Evolutionary conservation across 92 coral and sea anemone genomes (phyloP), one percentile per base, ranked within the genome.

Genomic region (Actinostola sp.): DNA sequence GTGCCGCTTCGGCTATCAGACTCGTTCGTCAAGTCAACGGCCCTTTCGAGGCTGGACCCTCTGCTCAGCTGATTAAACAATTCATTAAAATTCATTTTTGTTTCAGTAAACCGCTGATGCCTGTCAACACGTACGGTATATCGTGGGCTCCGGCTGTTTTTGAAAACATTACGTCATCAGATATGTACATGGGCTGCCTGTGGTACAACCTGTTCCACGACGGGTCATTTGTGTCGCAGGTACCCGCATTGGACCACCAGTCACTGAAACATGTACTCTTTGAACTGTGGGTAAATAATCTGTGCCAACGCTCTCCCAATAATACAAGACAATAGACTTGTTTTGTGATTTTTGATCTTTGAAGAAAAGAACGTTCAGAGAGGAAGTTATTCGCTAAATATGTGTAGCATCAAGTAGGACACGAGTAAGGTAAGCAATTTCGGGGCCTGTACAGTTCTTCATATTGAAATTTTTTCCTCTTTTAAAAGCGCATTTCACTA

Each of bases 311-410:
- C 30, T 30, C 66, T 30, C 21, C 38, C 23, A 31, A 61, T 26
- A 35, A 3, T 11, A 68, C n/a, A 52, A 51, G 46, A 68, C 62
- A 68, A 68, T 50, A 68, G 74, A 30, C 0, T 0, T 51, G 36
- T 51, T 46, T 67, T 46, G 74, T 42, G 72, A 68, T 50, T 68
- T 68, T 68, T 68, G 74, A 68, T 68, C 74, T 68, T 50, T 48
- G 51, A 46, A 68, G 3, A 58, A 27, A 46, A 13, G 13, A 20
- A 1, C 25, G 6, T 53, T 53, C 59, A 2, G 27, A 7, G 11
- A n/a, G 30, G 59, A 3, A 49, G 42, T 36, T 36, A 4, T 36
- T 11, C 11, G 42, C 42, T 10, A 53, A 48, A 53, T 53, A 53
- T 53, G 59, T 53, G 30, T 15, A 4, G 17, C 25, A 25, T 3